Percentiles rank a stretch among this genome's conserved stretches.
Conservation (phyloP, 1,140 invertebrate species). For the Cherax quadricarinatus region DNA sequence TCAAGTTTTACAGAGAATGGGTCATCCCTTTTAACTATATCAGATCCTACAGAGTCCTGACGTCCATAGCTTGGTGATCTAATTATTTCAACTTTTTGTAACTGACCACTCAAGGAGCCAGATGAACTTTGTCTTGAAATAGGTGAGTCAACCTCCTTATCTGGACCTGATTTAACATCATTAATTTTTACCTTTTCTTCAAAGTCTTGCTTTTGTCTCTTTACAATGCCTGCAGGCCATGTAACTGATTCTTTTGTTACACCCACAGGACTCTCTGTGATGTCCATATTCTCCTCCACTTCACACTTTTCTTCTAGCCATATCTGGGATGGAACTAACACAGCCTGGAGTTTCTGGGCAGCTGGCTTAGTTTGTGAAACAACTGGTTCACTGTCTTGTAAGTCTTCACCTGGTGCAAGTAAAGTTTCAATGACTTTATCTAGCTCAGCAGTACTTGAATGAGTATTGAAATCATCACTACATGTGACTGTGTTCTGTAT, state of each 20-base stretch:
- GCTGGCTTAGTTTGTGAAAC: constrained; percentile 74
- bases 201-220: constrained; percentile 72
- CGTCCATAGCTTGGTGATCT: constrained; percentile 76
- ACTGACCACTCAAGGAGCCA: constrained; percentile 52
- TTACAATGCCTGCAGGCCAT: constrained; percentile 69
- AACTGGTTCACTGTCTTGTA: constrained; percentile 66
- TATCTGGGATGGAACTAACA: constrained; percentile 73
- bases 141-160: constrained; percentile 42
- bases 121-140: constrained; percentile 63
- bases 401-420: constrained; percentile 37
- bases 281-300: constrained; percentile 21
- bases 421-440: constrained; percentile 59
- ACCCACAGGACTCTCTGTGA: constrained; percentile 40
- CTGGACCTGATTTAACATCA: constrained; percentile 48
- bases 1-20: constrained; percentile 85
- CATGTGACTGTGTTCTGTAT: constrained; percentile 69
- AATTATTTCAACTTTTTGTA: constrained; percentile 78
- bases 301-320: constrained; percentile 68
- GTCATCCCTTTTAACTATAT: constrained; percentile 79
- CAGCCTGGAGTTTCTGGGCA: constrained; percentile 73
- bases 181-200: constrained; percentile 68
- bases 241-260: constrained; percentile 67
- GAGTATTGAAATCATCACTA: constrained; percentile 73
- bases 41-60: constrained; percentile 45
- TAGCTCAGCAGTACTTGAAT: constrained; percentile 62